Evolutionary conservation across 37 sponge, comb jelly and placozoan species (phyloP), one percentile per base, ranked within the genome.

Genomic region (Chondrilla cf. caribensis): DNA sequence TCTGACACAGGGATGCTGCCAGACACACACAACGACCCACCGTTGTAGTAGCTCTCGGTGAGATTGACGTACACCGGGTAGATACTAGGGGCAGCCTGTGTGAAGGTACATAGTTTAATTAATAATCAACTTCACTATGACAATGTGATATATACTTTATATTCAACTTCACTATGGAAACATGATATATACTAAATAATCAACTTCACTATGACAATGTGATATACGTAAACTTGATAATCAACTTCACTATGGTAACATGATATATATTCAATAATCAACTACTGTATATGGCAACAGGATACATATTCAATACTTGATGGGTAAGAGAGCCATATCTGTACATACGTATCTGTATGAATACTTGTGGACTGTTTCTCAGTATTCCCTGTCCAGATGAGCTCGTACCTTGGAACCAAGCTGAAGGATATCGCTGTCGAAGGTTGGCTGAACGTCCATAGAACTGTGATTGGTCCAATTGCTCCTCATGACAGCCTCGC

Each of bases 391-490:
- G 11, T 36, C 6, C 25, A 26, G 4, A 9, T 77, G 54, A 26
- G 78, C 41, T 42, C 36, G 21, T 67, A 90, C 90, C 86, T 90
- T 29, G 18, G 24, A 47, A 18, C 79, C 84, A 59, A 58, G 60
- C 33, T 58, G 51, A 22, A 84, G 38, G 38, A 82, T 62, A 40
- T 58, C 54, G 29, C 94, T 77, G 54, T 55, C 21, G 76, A 81
- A 93, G 71, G 81, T 89, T 19, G 87, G 97, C 79, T 94, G 95
- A 0, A 83, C 51, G 64, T 94, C 90, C 70, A 90, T 92, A 26
- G 92, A 82, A 58, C 95, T 94, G 65, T 80, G 86, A 60, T 96
- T 91, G 36, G 80, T 87, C 97, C 97, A 96, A 6, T 7, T 7
- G 0, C 73, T 59, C 7, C 0, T 18, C 31, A 68, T 71, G 37